A percentile compares a stretch with the other conserved stretches of the same genome.
phyloP scores from a whole-genome alignment of 2,888 invertebrate species.

The Zygothrica quintamaculata region DNA sequence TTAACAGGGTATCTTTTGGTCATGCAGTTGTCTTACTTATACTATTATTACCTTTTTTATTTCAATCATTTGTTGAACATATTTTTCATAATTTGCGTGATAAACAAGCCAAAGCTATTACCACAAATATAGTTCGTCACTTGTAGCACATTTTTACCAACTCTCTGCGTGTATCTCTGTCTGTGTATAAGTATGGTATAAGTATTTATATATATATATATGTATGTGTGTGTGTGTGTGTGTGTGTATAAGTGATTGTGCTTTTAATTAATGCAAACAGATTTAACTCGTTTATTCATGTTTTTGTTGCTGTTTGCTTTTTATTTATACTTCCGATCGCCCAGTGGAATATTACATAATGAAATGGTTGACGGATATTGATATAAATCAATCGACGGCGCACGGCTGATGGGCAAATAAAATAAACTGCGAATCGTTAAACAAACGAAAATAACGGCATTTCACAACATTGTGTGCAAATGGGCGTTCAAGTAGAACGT shows the following conservation, averaged over 20 bases:
- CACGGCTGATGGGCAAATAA: constrained; percentile 50
- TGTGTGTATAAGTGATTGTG: constrained; percentile 28
- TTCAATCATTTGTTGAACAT: constrained; percentile 14
- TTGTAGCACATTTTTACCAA: constrained; percentile 2
- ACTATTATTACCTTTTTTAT: neutral
- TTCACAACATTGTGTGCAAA: neutral
- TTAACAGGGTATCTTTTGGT: no score
- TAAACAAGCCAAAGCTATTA: constrained; percentile 75
- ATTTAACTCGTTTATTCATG: constrained; percentile 56
- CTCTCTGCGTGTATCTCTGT: neutral
- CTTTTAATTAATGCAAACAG: constrained; percentile 78
- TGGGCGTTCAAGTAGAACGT: no score
- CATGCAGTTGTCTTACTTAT: neutral
- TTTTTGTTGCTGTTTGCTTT: constrained; percentile 26
- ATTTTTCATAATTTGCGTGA: constrained; percentile 52
- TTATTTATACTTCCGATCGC: constrained; percentile 51
- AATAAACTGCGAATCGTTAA: constrained; percentile 33
- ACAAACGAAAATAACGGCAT: neutral
- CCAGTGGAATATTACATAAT: constrained; percentile 65
- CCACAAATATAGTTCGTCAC: constrained; percentile 69
- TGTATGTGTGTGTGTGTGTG: constrained; percentile 5
- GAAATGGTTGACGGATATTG: constrained; percentile 74
- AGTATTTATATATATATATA: constrained; percentile 14
- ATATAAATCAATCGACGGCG: constrained; percentile 71
- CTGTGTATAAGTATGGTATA: constrained; percentile 9